These are phyloP conservation scores for Crioceris asparagi DNA, from an alignment of 2,888 invertebrate species.

Conservation along the genomic window DNA sequence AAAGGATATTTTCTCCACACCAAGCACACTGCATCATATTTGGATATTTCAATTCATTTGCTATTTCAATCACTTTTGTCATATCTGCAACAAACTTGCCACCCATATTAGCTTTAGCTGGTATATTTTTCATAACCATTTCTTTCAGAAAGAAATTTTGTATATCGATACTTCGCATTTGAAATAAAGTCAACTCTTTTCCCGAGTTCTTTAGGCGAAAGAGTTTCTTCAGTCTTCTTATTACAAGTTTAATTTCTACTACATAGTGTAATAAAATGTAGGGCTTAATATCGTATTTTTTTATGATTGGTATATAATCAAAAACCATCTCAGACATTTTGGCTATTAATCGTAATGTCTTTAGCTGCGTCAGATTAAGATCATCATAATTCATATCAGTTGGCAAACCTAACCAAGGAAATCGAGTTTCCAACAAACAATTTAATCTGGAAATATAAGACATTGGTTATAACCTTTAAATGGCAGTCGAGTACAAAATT, in stretches of 20 bases:
- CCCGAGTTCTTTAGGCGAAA: slow-evolving; percentile 21
- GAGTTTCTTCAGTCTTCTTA: slow-evolving; percentile 25
- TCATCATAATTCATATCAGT: slow-evolving; percentile 26
- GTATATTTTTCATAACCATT: slow-evolving; percentile 25
- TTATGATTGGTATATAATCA: slow-evolving; percentile 22
- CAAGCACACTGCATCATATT: slow-evolving; percentile 27
- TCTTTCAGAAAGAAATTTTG: slow-evolving; percentile 31
- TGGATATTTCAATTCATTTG: slow-evolving; percentile 29
- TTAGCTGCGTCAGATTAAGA: slow-evolving; percentile 25
- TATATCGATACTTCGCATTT: slow-evolving; percentile 29
- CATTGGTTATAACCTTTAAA: not conserved
- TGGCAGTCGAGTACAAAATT: not conserved
- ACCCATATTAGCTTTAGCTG: slow-evolving; percentile 29
- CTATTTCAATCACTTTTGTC: slow-evolving; percentile 24
- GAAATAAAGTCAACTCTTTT: slow-evolving; percentile 23
- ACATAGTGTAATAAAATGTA: slow-evolving; percentile 28
- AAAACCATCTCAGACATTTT: slow-evolving; percentile 30
- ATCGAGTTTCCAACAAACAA: slow-evolving; percentile 28
- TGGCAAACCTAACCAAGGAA: slow-evolving; percentile 29
- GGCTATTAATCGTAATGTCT: slow-evolving; percentile 28
- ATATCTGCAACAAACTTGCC: slow-evolving; percentile 28
- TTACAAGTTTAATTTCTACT: slow-evolving; percentile 28
- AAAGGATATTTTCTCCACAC: slow-evolving; percentile 35
- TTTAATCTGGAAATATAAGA: slow-evolving; percentile 19
- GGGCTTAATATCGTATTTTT: slow-evolving; percentile 27